These are phyloP conservation scores for Daphoenositta chrysoptera DNA, from an alignment of 2,113 vertebrate species.

Conservation along the genomic window DNA sequence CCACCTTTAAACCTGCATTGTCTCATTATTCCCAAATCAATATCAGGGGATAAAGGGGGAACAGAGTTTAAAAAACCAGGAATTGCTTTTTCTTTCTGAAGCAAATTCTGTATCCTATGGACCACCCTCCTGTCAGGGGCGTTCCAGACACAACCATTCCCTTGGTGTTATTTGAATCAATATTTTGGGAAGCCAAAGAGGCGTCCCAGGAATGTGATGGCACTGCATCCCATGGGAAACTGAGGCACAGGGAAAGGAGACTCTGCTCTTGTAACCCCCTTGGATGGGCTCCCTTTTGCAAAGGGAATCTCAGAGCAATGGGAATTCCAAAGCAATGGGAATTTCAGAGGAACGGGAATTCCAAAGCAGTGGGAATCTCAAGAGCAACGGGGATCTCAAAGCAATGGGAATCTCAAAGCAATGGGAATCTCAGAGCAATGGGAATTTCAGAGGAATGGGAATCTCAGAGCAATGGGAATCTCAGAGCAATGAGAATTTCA, in stretches of 20 bases:
- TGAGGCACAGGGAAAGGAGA: neutral
- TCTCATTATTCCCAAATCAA: constrained; percentile 56
- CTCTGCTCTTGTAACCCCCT: too few relatives aligned
- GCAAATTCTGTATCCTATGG: neutral
- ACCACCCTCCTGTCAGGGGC: neutral
- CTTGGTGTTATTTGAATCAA: neutral
- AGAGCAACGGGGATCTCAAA: rapidly evolving
- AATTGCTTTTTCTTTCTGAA: neutral
- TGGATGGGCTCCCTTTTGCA: neutral
- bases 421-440: rapidly evolving
- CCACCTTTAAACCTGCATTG: constrained; percentile 9
- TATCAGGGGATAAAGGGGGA: constrained; percentile 39
- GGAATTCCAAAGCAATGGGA: neutral
- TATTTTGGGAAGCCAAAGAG: neutral
- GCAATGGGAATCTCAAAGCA: rapidly evolving
- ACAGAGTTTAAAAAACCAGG: neutral
- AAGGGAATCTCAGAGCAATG: neutral
- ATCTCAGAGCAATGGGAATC: rapidly evolving
- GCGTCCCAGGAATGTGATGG: rapidly evolving
- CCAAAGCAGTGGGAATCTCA: neutral
- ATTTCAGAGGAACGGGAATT: rapidly evolving
- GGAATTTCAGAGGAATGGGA: neutral
- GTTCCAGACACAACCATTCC: neutral
- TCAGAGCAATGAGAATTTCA: neutral
- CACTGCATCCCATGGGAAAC: neutral